Conservation (phyloP, 2,888 invertebrate genomes). For the Petrolisthes cinctipes region DNA sequence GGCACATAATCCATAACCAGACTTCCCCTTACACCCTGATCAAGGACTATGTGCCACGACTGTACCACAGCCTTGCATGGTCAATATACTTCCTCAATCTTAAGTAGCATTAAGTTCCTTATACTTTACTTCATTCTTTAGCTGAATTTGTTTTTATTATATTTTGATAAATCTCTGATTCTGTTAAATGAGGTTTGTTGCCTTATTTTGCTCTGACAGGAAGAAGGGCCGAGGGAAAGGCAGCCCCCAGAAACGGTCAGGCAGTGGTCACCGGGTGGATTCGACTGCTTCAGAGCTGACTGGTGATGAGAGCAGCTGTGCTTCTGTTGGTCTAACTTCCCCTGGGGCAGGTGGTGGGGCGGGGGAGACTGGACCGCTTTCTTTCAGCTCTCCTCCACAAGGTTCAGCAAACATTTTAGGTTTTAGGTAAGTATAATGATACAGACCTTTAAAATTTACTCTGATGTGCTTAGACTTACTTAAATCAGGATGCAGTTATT, state of each 20-base stretch:
- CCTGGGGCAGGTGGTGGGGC: constrained; percentile 36
- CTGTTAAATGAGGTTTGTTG: too few relatives aligned
- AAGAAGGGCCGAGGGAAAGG: constrained; percentile 57
- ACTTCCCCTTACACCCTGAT: too few relatives aligned
- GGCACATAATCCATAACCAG: too few relatives aligned
- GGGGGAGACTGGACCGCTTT: constrained; percentile 44
- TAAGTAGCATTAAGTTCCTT: too few relatives aligned
- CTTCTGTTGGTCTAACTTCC: constrained; percentile 51
- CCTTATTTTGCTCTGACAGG: constrained; percentile 10
- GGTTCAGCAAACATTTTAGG: constrained; percentile 40
- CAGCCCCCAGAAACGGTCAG: constrained; percentile 44
- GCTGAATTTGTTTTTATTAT: too few relatives aligned
- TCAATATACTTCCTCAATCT: too few relatives aligned
- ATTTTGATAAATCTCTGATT: too few relatives aligned
- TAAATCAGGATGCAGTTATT: too few relatives aligned
- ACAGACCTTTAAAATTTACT: neutral
- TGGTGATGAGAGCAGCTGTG: constrained; percentile 57
- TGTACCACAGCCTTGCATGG: too few relatives aligned
- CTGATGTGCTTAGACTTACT: too few relatives aligned
- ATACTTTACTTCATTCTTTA: too few relatives aligned
- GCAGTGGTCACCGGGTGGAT: constrained; percentile 35
- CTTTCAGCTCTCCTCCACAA: constrained; percentile 49
- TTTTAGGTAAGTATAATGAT: constrained; percentile 36
- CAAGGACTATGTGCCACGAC: too few relatives aligned
- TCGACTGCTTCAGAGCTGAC: constrained; percentile 51